phyloP scores from a whole-genome alignment of 2,113 vertebrate genomes.

The Coreoperca whiteheadi region DNA sequence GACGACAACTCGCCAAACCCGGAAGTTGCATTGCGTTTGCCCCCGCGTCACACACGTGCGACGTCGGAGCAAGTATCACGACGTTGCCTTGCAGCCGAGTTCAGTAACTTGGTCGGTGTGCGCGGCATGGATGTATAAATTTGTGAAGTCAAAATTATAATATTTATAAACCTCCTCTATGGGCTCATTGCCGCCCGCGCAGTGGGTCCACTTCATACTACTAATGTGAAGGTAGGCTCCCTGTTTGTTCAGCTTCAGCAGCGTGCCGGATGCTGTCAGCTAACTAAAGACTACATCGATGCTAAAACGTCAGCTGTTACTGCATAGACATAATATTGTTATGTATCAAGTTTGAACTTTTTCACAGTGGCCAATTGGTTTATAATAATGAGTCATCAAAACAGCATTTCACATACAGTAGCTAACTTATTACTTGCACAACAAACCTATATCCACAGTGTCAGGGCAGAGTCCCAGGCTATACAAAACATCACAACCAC shows the following conservation, averaged over 20 bases:
- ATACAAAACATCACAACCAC: neutral
- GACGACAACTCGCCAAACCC: neutral
- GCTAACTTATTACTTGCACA: neutral
- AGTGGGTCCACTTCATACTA: neutral
- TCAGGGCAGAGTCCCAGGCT: neutral
- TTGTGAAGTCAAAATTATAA: neutral
- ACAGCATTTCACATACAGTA: neutral
- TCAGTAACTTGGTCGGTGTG: neutral
- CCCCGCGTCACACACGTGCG: conserved; percentile 35
- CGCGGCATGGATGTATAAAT: too few relatives aligned
- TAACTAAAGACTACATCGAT: neutral
- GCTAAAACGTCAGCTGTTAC: neutral
- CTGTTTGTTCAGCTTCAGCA: conserved; percentile 8
- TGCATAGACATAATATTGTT: neutral
- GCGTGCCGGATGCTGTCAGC: neutral
- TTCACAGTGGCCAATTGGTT: neutral
- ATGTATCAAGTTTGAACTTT: neutral
- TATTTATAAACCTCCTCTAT: accelerated
- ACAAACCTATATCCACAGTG: neutral
- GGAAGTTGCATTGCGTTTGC: too few relatives aligned
- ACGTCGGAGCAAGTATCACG: conserved; percentile 31
- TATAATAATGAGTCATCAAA: neutral
- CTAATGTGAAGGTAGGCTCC: conserved; percentile 47
- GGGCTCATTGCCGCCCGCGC: accelerated
- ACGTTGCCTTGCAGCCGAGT: neutral